A percentile compares a stretch with the other conserved stretches of the same genome.
These are phyloP conservation scores for Drosophila sturtevanti DNA, from an alignment of 1,140 invertebrate genomes.

Conservation along the genomic window DNA sequence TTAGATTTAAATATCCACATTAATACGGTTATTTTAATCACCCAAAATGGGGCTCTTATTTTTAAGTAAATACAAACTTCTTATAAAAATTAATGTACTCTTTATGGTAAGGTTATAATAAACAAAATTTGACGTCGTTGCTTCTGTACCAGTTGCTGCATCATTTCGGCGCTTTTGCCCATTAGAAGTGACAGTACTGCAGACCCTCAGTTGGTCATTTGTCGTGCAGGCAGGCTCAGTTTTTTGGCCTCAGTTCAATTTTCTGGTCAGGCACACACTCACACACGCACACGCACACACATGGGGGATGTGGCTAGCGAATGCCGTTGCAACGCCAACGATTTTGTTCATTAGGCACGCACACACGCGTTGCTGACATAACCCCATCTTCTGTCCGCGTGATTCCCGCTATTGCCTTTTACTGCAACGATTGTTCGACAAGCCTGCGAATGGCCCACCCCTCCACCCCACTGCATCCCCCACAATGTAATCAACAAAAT, in stretches of 20 bases:
- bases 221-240: conserved; percentile 51
- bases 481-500: conserved; percentile 78
- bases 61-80: too few relatives aligned
- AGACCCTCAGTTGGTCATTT: conserved; percentile 68
- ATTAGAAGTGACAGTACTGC: conserved; percentile 72
- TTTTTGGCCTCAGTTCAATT: conserved; percentile 71
- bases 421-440: conserved; percentile 28
- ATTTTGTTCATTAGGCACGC: conserved; percentile 64
- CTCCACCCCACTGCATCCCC: not conserved
- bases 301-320: conserved; percentile 31
- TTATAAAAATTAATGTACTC: not conserved
- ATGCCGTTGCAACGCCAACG: conserved; percentile 51
- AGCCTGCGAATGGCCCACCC: conserved; percentile 17
- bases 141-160: conserved; percentile 29
- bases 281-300: not conserved
- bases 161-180: conserved; percentile 43
- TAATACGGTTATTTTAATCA: too few relatives aligned
- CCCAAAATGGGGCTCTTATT: too few relatives aligned
- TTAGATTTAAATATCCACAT: too few relatives aligned
- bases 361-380: conserved; percentile 20
- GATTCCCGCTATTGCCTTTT: not conserved
- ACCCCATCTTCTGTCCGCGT: not conserved
- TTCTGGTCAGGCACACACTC: conserved; percentile 72
- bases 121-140: conserved; percentile 64
- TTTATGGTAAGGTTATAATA: conserved; percentile 11